These are phyloP conservation scores for Drosophila bocki DNA, from an alignment of 1,140 invertebrate genomes.

Conservation along the genomic window DNA sequence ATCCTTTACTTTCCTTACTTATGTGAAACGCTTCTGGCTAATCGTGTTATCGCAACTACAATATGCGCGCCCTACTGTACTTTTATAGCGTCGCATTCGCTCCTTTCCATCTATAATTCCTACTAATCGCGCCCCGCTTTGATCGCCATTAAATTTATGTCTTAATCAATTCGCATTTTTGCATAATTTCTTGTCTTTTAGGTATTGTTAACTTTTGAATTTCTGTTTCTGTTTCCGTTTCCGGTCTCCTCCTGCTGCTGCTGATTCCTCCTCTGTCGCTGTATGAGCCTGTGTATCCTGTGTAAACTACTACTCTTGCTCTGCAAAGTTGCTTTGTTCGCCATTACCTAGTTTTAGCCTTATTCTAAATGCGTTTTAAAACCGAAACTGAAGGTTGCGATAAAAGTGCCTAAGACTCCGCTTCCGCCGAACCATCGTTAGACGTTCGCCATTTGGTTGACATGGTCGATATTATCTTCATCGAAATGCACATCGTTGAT, in stretches of 20 bases:
- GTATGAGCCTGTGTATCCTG: constrained; percentile 41
- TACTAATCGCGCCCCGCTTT: constrained; percentile 46
- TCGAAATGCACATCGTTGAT: constrained; percentile 84
- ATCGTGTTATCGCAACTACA: constrained; percentile 76
- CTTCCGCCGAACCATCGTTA: constrained; percentile 64
- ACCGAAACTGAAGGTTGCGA: constrained; percentile 73
- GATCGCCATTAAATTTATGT: constrained; percentile 69
- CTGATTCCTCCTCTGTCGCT: constrained; percentile 25
- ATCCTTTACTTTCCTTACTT: constrained; percentile 9
- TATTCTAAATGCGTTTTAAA: constrained; percentile 67
- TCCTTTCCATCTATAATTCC: constrained; percentile 23
- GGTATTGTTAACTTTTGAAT: constrained; percentile 85
- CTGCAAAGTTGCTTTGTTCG: constrained; percentile 50
- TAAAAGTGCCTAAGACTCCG: constrained; percentile 66
- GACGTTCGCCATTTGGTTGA: constrained; percentile 84
- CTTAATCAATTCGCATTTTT: constrained; percentile 80
- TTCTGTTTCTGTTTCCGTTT: constrained; percentile 59
- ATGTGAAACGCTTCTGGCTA: constrained; percentile 59
- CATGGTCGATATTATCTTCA: constrained; percentile 78
- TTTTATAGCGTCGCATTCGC: constrained; percentile 39
- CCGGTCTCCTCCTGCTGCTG: constrained; percentile 9
- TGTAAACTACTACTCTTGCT: constrained; percentile 43
- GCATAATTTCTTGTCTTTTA: constrained; percentile 82
- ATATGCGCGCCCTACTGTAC: constrained; percentile 71
- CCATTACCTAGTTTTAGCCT: constrained; percentile 53